These are phyloP conservation scores for Parelbella ahira DNA, from an alignment of 2,888 invertebrate species.

Conservation along the genomic window DNA sequence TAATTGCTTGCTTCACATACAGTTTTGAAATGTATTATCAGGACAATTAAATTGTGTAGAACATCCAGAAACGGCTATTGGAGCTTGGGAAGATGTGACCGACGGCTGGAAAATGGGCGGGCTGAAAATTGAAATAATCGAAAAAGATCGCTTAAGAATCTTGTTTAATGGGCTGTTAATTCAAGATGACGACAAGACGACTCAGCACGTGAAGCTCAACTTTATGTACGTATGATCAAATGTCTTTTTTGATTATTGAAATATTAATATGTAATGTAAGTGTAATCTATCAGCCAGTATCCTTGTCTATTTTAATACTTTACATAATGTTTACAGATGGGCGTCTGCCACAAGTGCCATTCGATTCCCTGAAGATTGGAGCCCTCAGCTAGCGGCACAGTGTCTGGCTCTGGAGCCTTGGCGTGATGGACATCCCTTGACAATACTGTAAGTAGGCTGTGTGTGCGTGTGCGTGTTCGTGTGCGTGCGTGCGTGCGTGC, in stretches of 20 bases:
- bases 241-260: too few relatives aligned
- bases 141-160: constrained; percentile 83
- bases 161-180: constrained; percentile 85
- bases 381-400: constrained; percentile 71
- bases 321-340: constrained; percentile 82
- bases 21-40: too few relatives aligned
- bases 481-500: too few relatives aligned
- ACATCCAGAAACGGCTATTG: constrained; percentile 74
- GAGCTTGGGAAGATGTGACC: constrained; percentile 48
- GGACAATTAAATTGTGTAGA: too few relatives aligned
- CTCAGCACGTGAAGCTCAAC: constrained; percentile 70
- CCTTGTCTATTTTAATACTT: too few relatives aligned
- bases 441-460: too few relatives aligned
- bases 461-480: too few relatives aligned
- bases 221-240: constrained; percentile 79
- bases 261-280: too few relatives aligned
- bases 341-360: constrained; percentile 65
- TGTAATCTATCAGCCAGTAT: too few relatives aligned
- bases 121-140: constrained; percentile 82
- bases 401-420: constrained; percentile 80
- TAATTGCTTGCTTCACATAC: too few relatives aligned
- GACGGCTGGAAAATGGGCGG: constrained; percentile 80
- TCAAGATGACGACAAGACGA: constrained; percentile 51
- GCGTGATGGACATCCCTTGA: constrained; percentile 55
- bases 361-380: constrained; percentile 79